Percentiles rank a stretch among this genome's conserved stretches.
Evolutionary conservation across 2,797 vertebrate genomes (phyloP).

Genomic region (Jordanella pulchra): DNA sequence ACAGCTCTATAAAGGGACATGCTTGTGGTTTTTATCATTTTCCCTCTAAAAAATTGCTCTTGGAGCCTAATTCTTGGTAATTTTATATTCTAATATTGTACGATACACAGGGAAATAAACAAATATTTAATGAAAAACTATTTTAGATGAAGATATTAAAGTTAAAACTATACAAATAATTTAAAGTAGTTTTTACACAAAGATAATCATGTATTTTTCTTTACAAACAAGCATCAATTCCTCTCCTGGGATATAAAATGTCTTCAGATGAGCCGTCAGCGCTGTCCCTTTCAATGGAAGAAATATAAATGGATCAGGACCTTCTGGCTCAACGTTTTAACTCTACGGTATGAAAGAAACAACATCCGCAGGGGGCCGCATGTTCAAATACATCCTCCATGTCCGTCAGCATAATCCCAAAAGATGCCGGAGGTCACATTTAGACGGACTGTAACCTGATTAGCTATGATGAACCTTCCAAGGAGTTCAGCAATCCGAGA

Average conservation of each 20-base stretch:
- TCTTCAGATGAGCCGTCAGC: too few relatives aligned
- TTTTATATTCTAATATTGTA: neutral
- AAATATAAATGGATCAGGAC: neutral
- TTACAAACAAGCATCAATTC: neutral
- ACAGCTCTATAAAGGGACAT: neutral
- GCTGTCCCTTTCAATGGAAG: neutral
- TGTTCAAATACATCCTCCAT: neutral
- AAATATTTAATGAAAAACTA: neutral
- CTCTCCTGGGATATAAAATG: neutral
- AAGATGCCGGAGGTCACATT: neutral
- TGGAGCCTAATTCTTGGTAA: neutral
- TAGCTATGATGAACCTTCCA: too few relatives aligned
- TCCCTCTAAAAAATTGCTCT: neutral
- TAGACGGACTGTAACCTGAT: neutral
- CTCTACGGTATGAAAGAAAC: constrained; percentile 8
- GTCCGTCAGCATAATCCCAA: constrained; percentile 5
- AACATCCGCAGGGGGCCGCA: neutral
- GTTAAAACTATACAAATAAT: constrained; percentile 4
- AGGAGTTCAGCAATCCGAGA: neutral
- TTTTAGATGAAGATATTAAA: too few relatives aligned
- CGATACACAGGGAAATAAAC: neutral
- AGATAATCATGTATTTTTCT: neutral
- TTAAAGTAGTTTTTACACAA: neutral
- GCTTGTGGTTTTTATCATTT: neutral
- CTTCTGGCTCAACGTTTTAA: constrained; percentile 8